Evolutionary conservation across 2,797 vertebrate genomes (phyloP), one percentile per base, ranked within the genome.

Genomic region (Argentina silus): DNA sequence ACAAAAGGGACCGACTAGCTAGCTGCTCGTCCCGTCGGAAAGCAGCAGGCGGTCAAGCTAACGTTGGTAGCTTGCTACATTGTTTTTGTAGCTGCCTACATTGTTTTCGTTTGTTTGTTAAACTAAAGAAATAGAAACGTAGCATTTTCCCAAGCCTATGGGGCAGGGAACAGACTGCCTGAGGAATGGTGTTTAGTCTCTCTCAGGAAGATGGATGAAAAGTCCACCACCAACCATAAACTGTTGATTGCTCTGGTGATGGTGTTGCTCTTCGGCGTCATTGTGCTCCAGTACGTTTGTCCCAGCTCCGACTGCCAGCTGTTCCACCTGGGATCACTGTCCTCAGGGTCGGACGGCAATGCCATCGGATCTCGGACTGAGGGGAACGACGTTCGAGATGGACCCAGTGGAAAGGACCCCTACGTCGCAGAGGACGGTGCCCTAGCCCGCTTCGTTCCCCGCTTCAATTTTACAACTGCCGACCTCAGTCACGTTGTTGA

Each of bases 221-320:
- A 93, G 88, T 95, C 94, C 91, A 94, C 84, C 89, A 93, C 83
- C 87, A 94, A 94, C 87, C 93, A 95, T 87, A 89, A 95, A 78
- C 92, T 95, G 74, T 87, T 97, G 67, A 83, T 96, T 90, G 94
- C 93, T 80, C 89, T 98, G 91, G 88, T 96, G 79, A 95, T 96
- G 95, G 89, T 95, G 42, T 86, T 96, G 88, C 93, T 98, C 73
- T 98, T 98, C 71, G 95, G 95, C n/a, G 95, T 96, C 81, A 96
- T 99, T 53, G 95, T 96, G 84, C 85, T 98, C 85, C 97, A 99
- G 88, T 98, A 98, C 78, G 94, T 96, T 27, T 99, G 97, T 80
- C 97, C 97, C n/a, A 95, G 93, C 75, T 95, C 95, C 50, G 94
- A 96, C 82, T 98, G 97, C 91, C 96, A 93, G 90, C 86, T 96